Evolutionary conservation across 2,113 vertebrate genomes (phyloP), one percentile per base, ranked within the genome.

Genomic region (Morone chrysops): DNA sequence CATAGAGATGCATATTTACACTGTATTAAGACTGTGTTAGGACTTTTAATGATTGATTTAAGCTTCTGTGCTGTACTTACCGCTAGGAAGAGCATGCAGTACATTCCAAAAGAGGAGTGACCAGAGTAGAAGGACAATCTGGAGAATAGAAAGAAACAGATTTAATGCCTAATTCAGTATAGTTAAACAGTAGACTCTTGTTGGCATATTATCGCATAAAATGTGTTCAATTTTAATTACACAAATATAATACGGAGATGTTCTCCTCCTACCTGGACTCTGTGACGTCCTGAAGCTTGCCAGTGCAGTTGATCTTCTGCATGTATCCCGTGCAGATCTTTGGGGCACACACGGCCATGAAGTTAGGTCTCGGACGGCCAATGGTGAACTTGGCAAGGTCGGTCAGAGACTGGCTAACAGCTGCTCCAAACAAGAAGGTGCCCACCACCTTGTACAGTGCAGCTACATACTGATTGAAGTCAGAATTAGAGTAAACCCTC

Each of bases 41-140:
- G 47, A 40, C 65, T 56, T 77, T 51, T 13, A 36, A 8, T 20
- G 25, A 17, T 31, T 31, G 31, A 31, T 31, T 31, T 31, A 31
- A 31, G 31, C 31, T 31, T 31, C 40, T 70, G 6, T 48, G 53
- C 5, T 18, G 25, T 63, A 95, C 97, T 98, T 88, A 99, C 98
- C 76, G 96, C 97, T 25, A 99, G 92, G 92, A 99, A 99, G 75
- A 98, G 89, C 98, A 99, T 98, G 92, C 97, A 98, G 94, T 99
- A 99, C 98, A 99, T 99, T 66, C 96, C 97, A 7, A 99, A 99
- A 56, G 98, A 99, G 0, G 98, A 97, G 89, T 99, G 98, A 2
- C 98, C 97, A 0, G 98, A 99, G 79, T 99, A 99, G 94, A 99
- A 99, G 6, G 98, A 99, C 62, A 99, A 82, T 75, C 98, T 99